phyloP scores from a whole-genome alignment of 2,113 vertebrate genomes.

The Sceloporus undulatus region DNA sequence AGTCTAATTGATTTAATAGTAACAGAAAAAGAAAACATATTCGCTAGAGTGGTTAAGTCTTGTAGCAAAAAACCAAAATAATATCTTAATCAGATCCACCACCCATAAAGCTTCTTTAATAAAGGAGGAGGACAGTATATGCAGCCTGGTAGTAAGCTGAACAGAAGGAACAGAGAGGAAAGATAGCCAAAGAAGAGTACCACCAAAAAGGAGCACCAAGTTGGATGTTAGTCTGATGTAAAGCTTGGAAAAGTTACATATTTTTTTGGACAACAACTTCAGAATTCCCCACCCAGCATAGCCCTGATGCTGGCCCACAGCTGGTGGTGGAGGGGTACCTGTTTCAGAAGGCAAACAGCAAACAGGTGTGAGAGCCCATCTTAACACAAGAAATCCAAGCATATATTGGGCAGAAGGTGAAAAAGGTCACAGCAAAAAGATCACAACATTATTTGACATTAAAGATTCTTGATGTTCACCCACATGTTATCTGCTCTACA shows the following conservation, averaged over 20 bases:
- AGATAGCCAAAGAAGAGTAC: too few relatives aligned
- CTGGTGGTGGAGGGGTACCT: neutral
- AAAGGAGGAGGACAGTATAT: too few relatives aligned
- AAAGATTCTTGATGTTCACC: neutral
- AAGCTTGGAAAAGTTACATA: too few relatives aligned
- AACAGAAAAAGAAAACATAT: neutral
- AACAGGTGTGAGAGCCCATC: neutral
- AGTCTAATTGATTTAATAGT: neutral
- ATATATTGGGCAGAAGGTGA: neutral
- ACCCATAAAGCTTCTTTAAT: neutral
- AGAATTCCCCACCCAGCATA: too few relatives aligned
- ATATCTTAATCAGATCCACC: neutral
- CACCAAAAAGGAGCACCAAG: neutral
- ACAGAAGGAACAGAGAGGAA: neutral
- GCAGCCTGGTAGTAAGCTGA: neutral
- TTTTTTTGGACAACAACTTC: too few relatives aligned
- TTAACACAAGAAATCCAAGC: neutral
- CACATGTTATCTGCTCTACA: neutral
- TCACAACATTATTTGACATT: neutral
- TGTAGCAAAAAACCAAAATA: neutral
- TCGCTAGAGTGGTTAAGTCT: too few relatives aligned
- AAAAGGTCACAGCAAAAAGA: neutral
- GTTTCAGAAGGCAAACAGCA: neutral
- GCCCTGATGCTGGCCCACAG: neutral
- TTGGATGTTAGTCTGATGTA: neutral